Evolutionary conservation across 1,140 invertebrate species (phyloP).

Genomic region (Papilio glaucus): DNA sequence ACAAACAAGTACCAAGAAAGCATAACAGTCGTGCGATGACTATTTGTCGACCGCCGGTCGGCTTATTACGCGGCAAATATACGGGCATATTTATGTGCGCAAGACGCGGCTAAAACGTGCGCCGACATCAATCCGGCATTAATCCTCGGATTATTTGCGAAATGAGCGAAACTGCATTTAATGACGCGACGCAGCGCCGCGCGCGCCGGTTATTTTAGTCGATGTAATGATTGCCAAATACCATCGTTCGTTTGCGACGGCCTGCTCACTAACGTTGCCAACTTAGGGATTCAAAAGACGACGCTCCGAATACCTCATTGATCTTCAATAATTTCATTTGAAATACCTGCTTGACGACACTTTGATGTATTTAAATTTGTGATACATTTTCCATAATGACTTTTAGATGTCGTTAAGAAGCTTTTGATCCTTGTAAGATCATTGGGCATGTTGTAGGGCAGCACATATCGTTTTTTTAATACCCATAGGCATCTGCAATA

Average conservation of each 20-base stretch:
- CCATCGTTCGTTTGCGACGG: conserved; percentile 64
- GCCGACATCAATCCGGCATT: conserved; percentile 66
- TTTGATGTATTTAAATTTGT: not conserved
- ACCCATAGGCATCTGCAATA: too few species aligned
- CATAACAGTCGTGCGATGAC: conserved; percentile 58
- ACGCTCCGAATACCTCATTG: conserved; percentile 3
- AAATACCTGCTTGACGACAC: not conserved
- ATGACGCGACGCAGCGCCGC: conserved; percentile 61
- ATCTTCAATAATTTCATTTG: not conserved
- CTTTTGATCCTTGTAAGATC: not conserved
- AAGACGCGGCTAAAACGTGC: conserved; percentile 60
- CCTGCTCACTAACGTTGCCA: conserved; percentile 38
- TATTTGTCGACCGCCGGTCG: conserved; percentile 52
- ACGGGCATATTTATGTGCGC: conserved; percentile 62
- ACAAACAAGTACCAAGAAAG: conserved; percentile 59
- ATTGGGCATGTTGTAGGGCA: conserved; percentile 46
- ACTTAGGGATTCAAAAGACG: conserved; percentile 18
- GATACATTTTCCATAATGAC: not conserved
- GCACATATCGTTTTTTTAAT: too few species aligned
- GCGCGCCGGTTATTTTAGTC: conserved; percentile 64
- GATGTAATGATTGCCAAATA: conserved; percentile 66
- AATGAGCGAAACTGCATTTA: conserved; percentile 74
- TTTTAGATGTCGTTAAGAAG: not conserved
- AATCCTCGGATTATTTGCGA: conserved; percentile 72
- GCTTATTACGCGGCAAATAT: conserved; percentile 61